These are phyloP conservation scores for Montipora cactus DNA, from an alignment of 64 coral and sea anemone species.

Conservation along the genomic window DNA sequence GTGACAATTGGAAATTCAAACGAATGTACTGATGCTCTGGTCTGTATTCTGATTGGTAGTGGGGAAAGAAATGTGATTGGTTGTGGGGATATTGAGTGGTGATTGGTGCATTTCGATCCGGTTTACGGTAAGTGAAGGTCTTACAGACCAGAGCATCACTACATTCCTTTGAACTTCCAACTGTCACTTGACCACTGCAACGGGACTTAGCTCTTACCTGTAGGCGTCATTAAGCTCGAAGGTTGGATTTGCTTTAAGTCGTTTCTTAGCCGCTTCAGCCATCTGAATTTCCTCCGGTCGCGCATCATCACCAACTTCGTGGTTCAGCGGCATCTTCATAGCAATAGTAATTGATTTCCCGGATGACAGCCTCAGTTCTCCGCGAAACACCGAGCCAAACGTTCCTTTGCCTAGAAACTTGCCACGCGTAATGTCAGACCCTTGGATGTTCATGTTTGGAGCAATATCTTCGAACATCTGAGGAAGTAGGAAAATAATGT, in stretches of 20 bases:
- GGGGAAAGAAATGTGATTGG: no score
- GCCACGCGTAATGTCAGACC: conserved; percentile 72
- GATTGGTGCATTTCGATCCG: no score
- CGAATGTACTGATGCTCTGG: no score
- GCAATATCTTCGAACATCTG: conserved; percentile 99
- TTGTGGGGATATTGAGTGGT: no score
- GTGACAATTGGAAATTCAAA: no score
- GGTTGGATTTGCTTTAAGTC: conserved; percentile 84
- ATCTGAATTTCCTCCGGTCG: conserved; percentile 79
- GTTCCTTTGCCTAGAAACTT: conserved; percentile 93
- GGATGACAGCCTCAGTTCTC: conserved; percentile 73
- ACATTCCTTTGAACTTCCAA: no score
- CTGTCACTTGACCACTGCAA: no score
- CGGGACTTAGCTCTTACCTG: conserved; percentile 53
- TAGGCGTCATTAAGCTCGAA: conserved; percentile 93
- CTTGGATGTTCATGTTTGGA: conserved; percentile 76
- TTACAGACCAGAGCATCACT: no score
- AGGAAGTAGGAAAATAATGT: background rate
- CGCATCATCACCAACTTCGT: conserved; percentile 88
- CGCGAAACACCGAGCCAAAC: conserved; percentile 95
- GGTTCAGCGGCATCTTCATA: conserved; percentile 99
- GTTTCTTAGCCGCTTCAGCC: conserved; percentile 83
- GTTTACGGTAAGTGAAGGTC: no score
- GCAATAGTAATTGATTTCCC: conserved; percentile 71
- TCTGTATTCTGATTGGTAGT: no score